Conservation (phyloP, 2,113 vertebrate genomes). For the Xiphophorus maculatus region DNA sequence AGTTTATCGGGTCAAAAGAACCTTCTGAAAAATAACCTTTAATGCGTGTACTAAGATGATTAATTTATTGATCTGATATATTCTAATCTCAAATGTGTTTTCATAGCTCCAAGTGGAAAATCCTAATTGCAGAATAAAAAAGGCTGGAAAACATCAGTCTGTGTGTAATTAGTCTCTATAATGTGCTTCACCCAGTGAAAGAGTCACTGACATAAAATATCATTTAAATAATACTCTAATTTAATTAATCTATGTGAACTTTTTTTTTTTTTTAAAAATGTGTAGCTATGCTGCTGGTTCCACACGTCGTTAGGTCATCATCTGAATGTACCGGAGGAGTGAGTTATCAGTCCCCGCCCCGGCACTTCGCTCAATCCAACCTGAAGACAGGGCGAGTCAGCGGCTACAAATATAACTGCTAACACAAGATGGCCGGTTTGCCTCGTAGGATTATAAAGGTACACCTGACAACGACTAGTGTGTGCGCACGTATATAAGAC, state of each 20-base stretch:
- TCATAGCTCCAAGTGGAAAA: too few relatives aligned
- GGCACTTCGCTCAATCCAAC: slow-evolving; percentile 66
- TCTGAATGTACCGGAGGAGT: slow-evolving; percentile 64
- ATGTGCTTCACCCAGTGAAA: too few relatives aligned
- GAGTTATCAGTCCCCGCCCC: slow-evolving; percentile 59
- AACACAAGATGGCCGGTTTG: slow-evolving; percentile 94
- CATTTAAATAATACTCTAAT: too few relatives aligned
- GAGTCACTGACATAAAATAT: too few relatives aligned
- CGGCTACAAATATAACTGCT: slow-evolving; percentile 82
- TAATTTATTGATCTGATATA: too few relatives aligned
- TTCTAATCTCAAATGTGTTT: too few relatives aligned
- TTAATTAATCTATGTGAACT: background rate
- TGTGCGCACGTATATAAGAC: background rate
- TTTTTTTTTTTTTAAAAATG: background rate
- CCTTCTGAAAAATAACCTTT: too few relatives aligned
- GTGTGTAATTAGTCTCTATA: too few relatives aligned
- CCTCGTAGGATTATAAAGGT: slow-evolving; percentile 97
- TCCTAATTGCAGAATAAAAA: too few relatives aligned
- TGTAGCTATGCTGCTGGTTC: background rate
- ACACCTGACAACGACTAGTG: slow-evolving; percentile 30
- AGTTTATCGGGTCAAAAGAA: too few relatives aligned
- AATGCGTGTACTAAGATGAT: too few relatives aligned
- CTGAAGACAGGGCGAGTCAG: slow-evolving; percentile 82
- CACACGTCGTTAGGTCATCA: slow-evolving; percentile 42
- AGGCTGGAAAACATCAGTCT: too few relatives aligned